Evolutionary conservation across 2,113 vertebrate genomes (phyloP), one percentile per base, ranked within the genome.

Genomic region (Etheostoma spectabile): DNA sequence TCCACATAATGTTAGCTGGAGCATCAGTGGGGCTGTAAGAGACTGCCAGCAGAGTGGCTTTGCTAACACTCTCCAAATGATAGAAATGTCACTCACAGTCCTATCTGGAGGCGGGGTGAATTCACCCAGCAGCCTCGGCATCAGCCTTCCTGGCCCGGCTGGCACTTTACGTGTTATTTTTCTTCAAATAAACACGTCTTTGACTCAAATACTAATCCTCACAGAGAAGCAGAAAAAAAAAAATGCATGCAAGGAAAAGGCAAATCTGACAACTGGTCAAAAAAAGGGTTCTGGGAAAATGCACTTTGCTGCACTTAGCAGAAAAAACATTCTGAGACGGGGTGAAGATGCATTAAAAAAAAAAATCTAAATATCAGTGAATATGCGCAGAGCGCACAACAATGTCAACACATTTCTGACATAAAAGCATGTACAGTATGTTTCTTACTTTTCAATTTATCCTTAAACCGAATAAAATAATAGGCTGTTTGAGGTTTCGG

Each of bases 131-230:
- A 85, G 85, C 85, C 78, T 83, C 85, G 66, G 79, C 82, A 72
- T 81, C 82, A 77, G 72, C 73, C 77, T 79, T 69, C 24, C 71
- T 77, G 80, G 77, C 80, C 82, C 62, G 66, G 76, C 74, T 81
- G 82, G 74, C 85, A 80, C 74, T 83, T 78, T 82, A 82, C 74
- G 12, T 61, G 18, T 67, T 52, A 66, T 71, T 55, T 56, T 65
- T 76, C 27, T 73, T 56, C 55, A 46, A 76, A 88, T 87, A 77
- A 80, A 83, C 70, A 79, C 60, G 8, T 86, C 85, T 81, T 86
- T 72, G 79, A 82, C 82, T 89, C 83, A 88, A 86, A 91, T 74
- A 62, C 65, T 93, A 92, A 92, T 94, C 90, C 85, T 74, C 51
- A 51, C 51, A 62, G 74, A 82, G 83, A 77, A 55, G 27, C 64